phyloP scores from a whole-genome alignment of 1,140 invertebrate genomes.

The Agraylea sexmaculata region DNA sequence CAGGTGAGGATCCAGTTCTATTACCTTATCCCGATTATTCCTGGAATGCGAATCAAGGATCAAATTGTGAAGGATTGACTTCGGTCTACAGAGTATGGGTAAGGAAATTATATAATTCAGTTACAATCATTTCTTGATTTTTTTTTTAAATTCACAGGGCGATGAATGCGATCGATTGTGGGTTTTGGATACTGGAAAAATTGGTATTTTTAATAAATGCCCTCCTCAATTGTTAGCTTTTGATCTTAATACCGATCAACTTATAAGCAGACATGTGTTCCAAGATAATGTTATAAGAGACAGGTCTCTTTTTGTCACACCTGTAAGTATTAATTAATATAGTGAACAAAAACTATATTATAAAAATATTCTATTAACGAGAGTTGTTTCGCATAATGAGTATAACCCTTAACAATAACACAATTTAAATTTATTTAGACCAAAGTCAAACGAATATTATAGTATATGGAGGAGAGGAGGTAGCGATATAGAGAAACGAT shows the following conservation, averaged over 20 bases:
- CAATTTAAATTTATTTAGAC: no score
- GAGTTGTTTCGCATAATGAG: no score
- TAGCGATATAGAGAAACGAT: no score
- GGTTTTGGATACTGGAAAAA: slow-evolving; percentile 44
- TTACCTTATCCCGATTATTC: slow-evolving; percentile 35
- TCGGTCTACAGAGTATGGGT: slow-evolving; percentile 42
- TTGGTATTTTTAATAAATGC: slow-evolving; percentile 32
- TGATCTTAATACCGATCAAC: slow-evolving; percentile 38
- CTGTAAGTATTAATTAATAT: slow-evolving; percentile 24
- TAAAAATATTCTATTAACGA: no score
- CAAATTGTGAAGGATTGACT: slow-evolving; percentile 29
- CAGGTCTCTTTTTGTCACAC: slow-evolving; percentile 39
- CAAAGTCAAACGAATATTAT: no score
- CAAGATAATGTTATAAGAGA: slow-evolving; percentile 22
- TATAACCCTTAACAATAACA: no score
- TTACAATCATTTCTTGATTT: no score
- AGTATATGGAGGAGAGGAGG: no score
- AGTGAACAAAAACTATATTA: no score
- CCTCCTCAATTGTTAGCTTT: slow-evolving; percentile 45
- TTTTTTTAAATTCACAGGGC: slow-evolving; percentile 33
- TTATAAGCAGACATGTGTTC: slow-evolving; percentile 43
- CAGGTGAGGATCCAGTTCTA: slow-evolving; percentile 34
- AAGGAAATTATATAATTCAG: slow-evolving; percentile 17
- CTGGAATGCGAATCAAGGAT: slow-evolving; percentile 26
- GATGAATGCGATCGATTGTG: slow-evolving; percentile 47